Evolutionary conservation across 2,888 invertebrate species (phyloP), one percentile per base, ranked within the genome.

Genomic region (Oxycera nigricornis): DNA sequence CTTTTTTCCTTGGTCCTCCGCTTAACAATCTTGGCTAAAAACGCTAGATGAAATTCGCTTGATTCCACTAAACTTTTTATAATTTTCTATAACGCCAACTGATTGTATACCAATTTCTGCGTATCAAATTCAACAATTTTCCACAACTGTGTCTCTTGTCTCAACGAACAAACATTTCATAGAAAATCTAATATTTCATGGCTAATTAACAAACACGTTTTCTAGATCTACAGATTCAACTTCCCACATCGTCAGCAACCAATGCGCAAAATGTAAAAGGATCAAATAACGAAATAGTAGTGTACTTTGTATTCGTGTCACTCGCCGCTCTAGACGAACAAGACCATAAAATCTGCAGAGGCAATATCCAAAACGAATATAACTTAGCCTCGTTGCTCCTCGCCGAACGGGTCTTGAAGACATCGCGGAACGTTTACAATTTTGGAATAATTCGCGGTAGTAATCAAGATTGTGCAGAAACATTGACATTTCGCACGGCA

Each of bases 251-350:
- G 24, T 39, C 26, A 17, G 39, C 39, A 39, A 39, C 39, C n/a
- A 9, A 26, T 65, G 41, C 39, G 39, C 26, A 14, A 39, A 24
- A 65, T 30, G 39, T 3, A 20, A 39, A 41, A 65, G 65, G 65
- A 65, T 65, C 30, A 24, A 65, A 39, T 65, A 39, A 65, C 65
- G 35, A 22, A 65, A 39, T 14, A 41, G n/a, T n/a, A 24, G 41
- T 39, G 30, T 65, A 65, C 41, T 65, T 65, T 39, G 65, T 39
- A 65, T 65, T 65, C 65, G 20, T 65, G 65, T 65, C 65, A 65
- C 41, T 39, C 11, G 24, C n/a, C n/a, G n/a, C 41, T 24, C 28
- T n/a, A n/a, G n/a, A 14, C 14, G 30, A 65, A 65, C 65, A 65
- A 65, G 65, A 41, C 65, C 41, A 65, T 65, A 65, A 65, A 65